A percentile compares a stretch with the other conserved stretches of the same genome.
Conservation (phyloP, 2,113 vertebrate genomes). For the Eurypyga helias region DNA sequence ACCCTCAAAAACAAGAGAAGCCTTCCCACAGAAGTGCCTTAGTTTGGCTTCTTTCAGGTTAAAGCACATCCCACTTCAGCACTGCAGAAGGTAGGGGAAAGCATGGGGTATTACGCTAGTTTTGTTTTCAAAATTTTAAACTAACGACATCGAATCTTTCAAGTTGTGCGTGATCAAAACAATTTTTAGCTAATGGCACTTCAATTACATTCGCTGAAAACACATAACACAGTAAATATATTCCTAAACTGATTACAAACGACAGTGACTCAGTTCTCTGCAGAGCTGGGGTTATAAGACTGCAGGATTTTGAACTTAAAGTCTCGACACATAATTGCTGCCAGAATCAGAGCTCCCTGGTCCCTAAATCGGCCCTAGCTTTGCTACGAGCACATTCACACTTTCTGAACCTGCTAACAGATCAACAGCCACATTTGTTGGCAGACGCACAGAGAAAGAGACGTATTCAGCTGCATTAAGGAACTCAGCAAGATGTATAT, state of each 20-base stretch:
- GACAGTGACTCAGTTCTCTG: neutral
- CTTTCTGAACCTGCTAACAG: neutral
- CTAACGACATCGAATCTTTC: neutral
- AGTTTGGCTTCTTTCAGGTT: neutral
- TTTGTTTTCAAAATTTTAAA: neutral
- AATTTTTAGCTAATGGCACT: neutral
- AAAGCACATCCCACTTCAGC: neutral
- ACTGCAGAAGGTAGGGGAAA: neutral
- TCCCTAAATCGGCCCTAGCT: neutral
- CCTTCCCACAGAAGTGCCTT: neutral
- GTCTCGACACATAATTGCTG: neutral
- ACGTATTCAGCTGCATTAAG: neutral
- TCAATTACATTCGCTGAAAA: neutral
- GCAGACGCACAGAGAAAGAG: neutral
- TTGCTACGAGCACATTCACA: neutral
- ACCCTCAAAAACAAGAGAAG: neutral
- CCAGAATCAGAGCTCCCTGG: neutral
- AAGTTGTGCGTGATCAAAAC: neutral
- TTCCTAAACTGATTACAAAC: conserved; percentile 1
- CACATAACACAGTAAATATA: neutral
- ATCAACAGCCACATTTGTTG: neutral
- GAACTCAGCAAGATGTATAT: neutral
- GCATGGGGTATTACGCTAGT: neutral
- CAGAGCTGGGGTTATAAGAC: neutral
- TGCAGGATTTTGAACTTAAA: neutral